phyloP scores from a whole-genome alignment of 2,113 vertebrate genomes.

The Sprattus sprattus region DNA sequence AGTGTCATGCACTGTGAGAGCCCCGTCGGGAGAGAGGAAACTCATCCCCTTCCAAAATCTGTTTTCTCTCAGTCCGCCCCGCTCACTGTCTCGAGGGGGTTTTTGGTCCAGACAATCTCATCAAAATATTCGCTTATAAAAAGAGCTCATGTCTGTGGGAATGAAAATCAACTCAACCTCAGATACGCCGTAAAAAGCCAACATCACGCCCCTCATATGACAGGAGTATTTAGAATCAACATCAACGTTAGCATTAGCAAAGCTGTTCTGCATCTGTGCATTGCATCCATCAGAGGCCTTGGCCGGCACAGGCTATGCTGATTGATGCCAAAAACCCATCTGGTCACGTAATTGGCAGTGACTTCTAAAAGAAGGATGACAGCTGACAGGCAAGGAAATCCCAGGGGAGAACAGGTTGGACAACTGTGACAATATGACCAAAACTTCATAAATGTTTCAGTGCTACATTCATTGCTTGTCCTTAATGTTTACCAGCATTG shows the following conservation, averaged over 20 bases:
- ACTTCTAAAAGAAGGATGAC: background rate
- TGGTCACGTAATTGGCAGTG: background rate
- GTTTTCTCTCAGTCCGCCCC: background rate
- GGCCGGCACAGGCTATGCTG: background rate
- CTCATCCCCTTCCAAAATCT: background rate
- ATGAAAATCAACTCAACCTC: background rate
- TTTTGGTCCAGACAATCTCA: background rate
- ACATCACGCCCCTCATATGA: background rate
- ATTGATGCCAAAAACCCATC: background rate
- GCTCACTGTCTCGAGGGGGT: background rate
- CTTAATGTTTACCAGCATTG: background rate
- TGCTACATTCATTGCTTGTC: background rate
- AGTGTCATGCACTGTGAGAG: background rate
- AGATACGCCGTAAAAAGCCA: background rate
- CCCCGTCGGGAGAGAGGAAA: background rate
- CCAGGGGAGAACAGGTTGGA: background rate
- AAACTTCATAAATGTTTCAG: constrained; percentile 8
- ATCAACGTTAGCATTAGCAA: background rate
- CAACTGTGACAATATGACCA: background rate
- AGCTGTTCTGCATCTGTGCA: background rate
- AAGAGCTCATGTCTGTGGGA: too few species aligned
- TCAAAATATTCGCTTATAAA: too few species aligned
- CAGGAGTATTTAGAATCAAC: background rate
- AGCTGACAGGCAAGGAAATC: background rate
- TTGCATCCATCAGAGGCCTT: background rate